Conservation (phyloP, 2,113 vertebrate genomes). For the human (Homo sapiens) region GRCh38 chr6:32726501-32727000, state of each 20-base stretch:
- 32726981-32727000: not conserved
- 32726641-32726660: not conserved
- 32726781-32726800: not conserved
- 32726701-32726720: not conserved
- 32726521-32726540: not conserved
- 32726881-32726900: not conserved
- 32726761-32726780: not conserved
- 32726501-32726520: not conserved
- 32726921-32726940: not conserved
- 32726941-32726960: not conserved
- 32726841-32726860: not conserved
- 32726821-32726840: not conserved
- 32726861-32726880: not conserved
- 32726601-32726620: not conserved
- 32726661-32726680: not conserved
- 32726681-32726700: not conserved
- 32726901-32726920: not conserved
- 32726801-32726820: not conserved
- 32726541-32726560: not conserved
- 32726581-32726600: not conserved
- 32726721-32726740: not conserved
- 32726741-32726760: not conserved
- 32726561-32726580: rapidly evolving
- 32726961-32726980: not conserved
- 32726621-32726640: not conserved